Evolutionary conservation across 2,888 invertebrate genomes (phyloP).

Genomic region (Alsophila aescularia): DNA sequence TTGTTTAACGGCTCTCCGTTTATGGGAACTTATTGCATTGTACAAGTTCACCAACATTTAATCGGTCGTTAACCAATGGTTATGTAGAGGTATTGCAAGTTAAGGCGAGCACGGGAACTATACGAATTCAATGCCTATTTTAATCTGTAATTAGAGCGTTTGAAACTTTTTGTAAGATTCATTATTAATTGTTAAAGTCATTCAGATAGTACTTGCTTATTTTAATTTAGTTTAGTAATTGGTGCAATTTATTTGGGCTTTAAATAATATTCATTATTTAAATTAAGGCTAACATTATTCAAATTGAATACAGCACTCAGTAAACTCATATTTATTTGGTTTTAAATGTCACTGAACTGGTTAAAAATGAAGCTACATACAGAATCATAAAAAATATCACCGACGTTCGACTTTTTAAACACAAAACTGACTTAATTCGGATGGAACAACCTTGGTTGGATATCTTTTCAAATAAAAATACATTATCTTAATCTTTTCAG

Average conservation of each 20-base stretch:
- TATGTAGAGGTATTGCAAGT: conserved; percentile 25
- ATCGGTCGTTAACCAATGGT: conserved; percentile 13
- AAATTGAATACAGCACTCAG: too few species aligned
- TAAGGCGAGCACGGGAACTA: conserved; percentile 46
- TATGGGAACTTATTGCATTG: conserved; percentile 62
- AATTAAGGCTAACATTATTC: neutral
- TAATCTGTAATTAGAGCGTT: conserved; percentile 20
- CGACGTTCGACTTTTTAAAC: too few species aligned
- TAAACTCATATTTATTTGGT: too few species aligned
- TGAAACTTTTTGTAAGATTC: conserved; percentile 7
- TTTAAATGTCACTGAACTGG: too few species aligned
- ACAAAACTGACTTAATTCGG: too few species aligned
- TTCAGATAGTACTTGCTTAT: neutral
- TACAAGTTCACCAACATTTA: conserved; percentile 24
- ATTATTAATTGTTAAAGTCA: conserved; percentile 5
- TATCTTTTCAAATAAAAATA: too few species aligned
- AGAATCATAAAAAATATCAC: too few species aligned
- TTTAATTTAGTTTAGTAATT: conserved; percentile 11
- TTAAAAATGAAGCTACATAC: too few species aligned
- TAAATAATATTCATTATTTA: conserved; percentile 9
- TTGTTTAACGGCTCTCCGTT: conserved; percentile 62
- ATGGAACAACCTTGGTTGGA: too few species aligned
- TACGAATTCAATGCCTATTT: conserved; percentile 4
- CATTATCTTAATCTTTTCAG: too few species aligned
- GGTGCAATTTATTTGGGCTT: conserved; percentile 11